phyloP scores from a whole-genome alignment of 2,797 vertebrate species.

The Xenopus petersii region DNA sequence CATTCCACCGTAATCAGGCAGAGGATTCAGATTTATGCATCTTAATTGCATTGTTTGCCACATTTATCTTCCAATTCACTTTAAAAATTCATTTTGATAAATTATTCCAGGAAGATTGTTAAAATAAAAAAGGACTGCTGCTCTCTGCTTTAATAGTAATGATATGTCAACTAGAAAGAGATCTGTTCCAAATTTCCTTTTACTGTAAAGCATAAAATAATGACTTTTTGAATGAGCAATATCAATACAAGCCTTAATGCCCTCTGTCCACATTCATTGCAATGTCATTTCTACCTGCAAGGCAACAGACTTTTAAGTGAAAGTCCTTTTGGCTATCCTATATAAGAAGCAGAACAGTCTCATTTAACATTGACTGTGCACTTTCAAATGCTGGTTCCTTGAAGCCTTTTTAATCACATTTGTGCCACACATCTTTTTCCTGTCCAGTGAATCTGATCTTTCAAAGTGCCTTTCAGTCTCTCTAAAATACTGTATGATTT shows the following conservation, averaged over 20 bases:
- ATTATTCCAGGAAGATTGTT: slow-evolving; percentile 30
- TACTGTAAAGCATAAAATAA: slow-evolving; percentile 41
- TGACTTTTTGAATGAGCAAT: slow-evolving; percentile 40
- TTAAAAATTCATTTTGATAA: slow-evolving; percentile 27
- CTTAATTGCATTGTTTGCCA: slow-evolving; percentile 3
- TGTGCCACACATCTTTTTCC: slow-evolving; percentile 40
- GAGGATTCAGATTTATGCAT: not conserved
- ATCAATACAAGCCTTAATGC: slow-evolving; percentile 34
- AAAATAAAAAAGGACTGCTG: slow-evolving; percentile 16
- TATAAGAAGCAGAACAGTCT: slow-evolving; percentile 45
- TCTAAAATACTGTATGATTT: slow-evolving; percentile 45
- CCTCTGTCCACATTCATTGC: slow-evolving; percentile 61
- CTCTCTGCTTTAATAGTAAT: slow-evolving; percentile 26
- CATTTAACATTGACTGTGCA: slow-evolving; percentile 37
- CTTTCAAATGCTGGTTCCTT: slow-evolving; percentile 26
- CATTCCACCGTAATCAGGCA: not conserved
- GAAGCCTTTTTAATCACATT: slow-evolving; percentile 51
- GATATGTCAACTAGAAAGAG: slow-evolving; percentile 13
- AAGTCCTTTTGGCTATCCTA: slow-evolving; percentile 55
- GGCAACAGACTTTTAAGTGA: slow-evolving; percentile 64
- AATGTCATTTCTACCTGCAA: slow-evolving; percentile 67
- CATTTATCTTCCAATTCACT: slow-evolving; percentile 23
- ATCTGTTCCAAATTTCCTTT: slow-evolving; percentile 19
- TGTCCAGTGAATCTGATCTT: slow-evolving; percentile 46
- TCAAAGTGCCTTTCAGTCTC: slow-evolving; percentile 52